A percentile compares a stretch with the other conserved stretches of the same genome.
Evolutionary conservation across 2,888 invertebrate genomes (phyloP).

Genomic region (Lasioglossum oenotherae): DNA sequence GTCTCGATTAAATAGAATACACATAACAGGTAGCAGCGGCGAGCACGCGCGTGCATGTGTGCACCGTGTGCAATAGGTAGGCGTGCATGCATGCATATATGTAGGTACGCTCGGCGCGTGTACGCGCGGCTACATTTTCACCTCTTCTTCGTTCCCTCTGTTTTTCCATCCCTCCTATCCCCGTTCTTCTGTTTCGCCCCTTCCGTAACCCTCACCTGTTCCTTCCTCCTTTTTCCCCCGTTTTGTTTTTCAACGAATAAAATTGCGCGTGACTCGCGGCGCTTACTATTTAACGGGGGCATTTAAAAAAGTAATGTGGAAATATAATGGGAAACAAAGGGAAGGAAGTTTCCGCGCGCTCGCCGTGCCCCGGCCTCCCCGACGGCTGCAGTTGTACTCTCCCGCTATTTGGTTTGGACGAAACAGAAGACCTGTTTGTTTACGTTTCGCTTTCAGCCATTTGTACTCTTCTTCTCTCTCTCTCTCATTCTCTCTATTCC

Average conservation of each 20-base stretch:
- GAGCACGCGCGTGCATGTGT: neutral
- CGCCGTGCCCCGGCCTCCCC: conserved; percentile 11
- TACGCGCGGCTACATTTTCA: conserved; percentile 12
- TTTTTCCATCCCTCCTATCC: neutral
- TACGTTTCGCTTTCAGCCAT: conserved; percentile 77
- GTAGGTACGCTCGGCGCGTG: neutral
- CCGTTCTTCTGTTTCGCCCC: neutral
- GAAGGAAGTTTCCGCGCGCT: conserved; percentile 72
- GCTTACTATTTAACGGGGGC: conserved; percentile 69
- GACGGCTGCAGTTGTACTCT: conserved; percentile 74
- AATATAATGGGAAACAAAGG: conserved; percentile 69
- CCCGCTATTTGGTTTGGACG: conserved; percentile 77
- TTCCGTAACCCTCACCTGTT: conserved; percentile 7
- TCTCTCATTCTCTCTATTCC: neutral
- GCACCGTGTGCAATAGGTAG: neutral
- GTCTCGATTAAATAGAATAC: conserved; percentile 29
- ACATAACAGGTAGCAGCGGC: conserved; percentile 16
- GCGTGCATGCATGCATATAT: neutral
- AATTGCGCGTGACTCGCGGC: conserved; percentile 65
- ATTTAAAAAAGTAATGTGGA: conserved; percentile 71
- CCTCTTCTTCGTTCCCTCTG: conserved; percentile 13
- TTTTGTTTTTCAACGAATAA: conserved; percentile 48
- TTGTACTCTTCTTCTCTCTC: conserved; percentile 63
- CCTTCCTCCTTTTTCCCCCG: neutral
- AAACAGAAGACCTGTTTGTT: conserved; percentile 78